Percentiles rank a stretch among this genome's conserved stretches.
These are phyloP conservation scores for Macrostomum cliftonense DNA, from an alignment of 2,888 invertebrate genomes.

Conservation along the genomic window DNA sequence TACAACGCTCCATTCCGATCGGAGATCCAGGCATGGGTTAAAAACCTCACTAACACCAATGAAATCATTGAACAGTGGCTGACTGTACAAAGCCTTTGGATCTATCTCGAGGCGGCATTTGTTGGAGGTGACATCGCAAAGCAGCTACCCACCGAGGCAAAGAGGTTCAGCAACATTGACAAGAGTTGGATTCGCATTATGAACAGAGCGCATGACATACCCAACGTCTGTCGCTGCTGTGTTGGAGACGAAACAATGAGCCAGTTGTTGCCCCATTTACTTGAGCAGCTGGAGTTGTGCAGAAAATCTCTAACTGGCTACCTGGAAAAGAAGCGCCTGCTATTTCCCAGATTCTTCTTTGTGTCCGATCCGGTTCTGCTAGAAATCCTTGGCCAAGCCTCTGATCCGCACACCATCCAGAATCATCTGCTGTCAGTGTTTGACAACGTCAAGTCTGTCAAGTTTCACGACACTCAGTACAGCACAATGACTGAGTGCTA, in stretches of 20 bases:
- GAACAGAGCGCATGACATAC: conserved; percentile 35
- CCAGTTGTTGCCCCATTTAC: conserved; percentile 35
- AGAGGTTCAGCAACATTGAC: conserved; percentile 37
- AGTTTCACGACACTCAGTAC: conserved; percentile 84
- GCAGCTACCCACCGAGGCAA: conserved; percentile 53
- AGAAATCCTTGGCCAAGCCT: conserved; percentile 38
- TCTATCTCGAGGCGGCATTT: conserved; percentile 87
- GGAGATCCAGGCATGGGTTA: conserved; percentile 84
- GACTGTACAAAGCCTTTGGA: conserved; percentile 92
- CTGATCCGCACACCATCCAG: conserved; percentile 45
- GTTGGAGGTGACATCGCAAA: conserved; percentile 97
- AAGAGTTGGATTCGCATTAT: conserved; percentile 39
- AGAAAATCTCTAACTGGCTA: conserved; percentile 39
- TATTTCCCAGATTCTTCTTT: conserved; percentile 38
- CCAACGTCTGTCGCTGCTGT: conserved; percentile 36
- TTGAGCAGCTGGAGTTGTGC: conserved; percentile 37
- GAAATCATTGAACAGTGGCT: conserved; percentile 89
- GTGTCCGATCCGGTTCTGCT: conserved; percentile 38
- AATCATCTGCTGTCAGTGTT: conserved; percentile 81
- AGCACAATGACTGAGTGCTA: conserved; percentile 77
- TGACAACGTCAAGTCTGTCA: conserved; percentile 71
- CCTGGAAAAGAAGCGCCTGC: conserved; percentile 36
- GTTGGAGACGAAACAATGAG: conserved; percentile 36
- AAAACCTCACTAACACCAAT: conserved; percentile 78
- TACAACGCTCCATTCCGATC: conserved; percentile 90